These are phyloP conservation scores for Brachirus orientalis DNA, from an alignment of 2,113 vertebrate species.

Conservation along the genomic window DNA sequence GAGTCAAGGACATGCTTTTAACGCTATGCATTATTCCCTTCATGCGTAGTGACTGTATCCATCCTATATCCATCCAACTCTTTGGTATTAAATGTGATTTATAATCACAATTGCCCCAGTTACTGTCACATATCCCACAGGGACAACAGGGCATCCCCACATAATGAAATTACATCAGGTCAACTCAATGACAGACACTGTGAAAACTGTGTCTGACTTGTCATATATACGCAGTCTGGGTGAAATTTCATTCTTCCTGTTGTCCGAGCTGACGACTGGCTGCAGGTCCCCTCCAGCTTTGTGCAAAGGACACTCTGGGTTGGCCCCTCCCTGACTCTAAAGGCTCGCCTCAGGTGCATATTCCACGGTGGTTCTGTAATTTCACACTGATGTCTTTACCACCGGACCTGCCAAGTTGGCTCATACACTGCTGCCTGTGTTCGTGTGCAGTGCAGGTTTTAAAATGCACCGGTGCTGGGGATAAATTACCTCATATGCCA, in stretches of 20 bases:
- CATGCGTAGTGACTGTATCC: constrained; percentile 24
- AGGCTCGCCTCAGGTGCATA: constrained; percentile 62
- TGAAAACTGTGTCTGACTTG: constrained; percentile 35
- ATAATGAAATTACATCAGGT: constrained; percentile 60
- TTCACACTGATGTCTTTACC: constrained; percentile 62
- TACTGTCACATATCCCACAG: constrained; percentile 40
- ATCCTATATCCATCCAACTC: constrained; percentile 12
- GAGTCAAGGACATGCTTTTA: too few species aligned
- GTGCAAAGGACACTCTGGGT: constrained; percentile 27
- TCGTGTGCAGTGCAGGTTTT: constrained; percentile 37
- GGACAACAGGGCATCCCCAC: constrained; percentile 18
- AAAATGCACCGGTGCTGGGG: constrained; percentile 25
- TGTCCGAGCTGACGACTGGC: constrained; percentile 47
- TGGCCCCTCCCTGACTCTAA: constrained; percentile 26
- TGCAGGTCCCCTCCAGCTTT: constrained; percentile 16
- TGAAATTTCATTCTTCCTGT: constrained; percentile 68
- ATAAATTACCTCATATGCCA: constrained; percentile 54
- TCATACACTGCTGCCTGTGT: constrained; percentile 10
- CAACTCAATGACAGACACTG: constrained; percentile 41
- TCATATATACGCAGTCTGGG: constrained; percentile 17
- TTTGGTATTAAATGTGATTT: constrained; percentile 22
- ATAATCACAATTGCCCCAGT: constrained; percentile 48
- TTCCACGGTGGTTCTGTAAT: constrained; percentile 79
- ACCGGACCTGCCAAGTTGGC: constrained; percentile 9
- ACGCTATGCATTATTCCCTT: constrained; percentile 22